A percentile compares a stretch with the other conserved stretches of the same genome.
phyloP scores from a whole-genome alignment of 2,113 vertebrate genomes.

The Podocnemis expansa region DNA sequence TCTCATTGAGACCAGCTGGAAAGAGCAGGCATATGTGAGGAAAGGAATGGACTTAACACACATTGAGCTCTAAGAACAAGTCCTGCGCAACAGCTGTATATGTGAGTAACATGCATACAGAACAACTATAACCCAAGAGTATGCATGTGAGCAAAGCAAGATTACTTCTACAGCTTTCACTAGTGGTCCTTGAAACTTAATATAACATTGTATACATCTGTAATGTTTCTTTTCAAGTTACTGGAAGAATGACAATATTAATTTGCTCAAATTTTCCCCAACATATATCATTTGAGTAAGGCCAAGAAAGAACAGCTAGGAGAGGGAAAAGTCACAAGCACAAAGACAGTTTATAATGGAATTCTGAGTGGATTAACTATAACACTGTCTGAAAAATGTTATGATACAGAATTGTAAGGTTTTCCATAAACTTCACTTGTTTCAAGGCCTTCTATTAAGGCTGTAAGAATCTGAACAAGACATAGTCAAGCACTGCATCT shows the following conservation, averaged over 20 bases:
- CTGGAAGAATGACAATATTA: background rate
- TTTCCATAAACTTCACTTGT: background rate
- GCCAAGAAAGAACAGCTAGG: constrained; percentile 31
- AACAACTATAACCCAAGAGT: background rate
- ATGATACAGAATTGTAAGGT: background rate
- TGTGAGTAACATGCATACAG: background rate
- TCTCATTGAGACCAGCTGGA: background rate
- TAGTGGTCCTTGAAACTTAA: background rate
- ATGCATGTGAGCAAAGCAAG: background rate
- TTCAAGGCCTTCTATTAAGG: background rate
- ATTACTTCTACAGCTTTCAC: background rate
- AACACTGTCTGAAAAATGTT: background rate
- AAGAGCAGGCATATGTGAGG: background rate
- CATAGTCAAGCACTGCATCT: background rate
- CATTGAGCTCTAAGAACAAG: background rate
- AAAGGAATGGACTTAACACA: background rate
- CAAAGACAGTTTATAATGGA: background rate
- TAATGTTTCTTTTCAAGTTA: background rate
- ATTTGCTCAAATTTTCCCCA: background rate
- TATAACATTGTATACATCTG: background rate
- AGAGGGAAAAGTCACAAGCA: constrained; percentile 7
- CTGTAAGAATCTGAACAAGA: background rate
- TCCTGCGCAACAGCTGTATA: background rate
- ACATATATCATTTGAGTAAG: background rate
- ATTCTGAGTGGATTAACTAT: background rate